These are phyloP conservation scores for Saccopteryx bilineata DNA, from an alignment of 2,113 vertebrate species.

Conservation along the genomic window DNA sequence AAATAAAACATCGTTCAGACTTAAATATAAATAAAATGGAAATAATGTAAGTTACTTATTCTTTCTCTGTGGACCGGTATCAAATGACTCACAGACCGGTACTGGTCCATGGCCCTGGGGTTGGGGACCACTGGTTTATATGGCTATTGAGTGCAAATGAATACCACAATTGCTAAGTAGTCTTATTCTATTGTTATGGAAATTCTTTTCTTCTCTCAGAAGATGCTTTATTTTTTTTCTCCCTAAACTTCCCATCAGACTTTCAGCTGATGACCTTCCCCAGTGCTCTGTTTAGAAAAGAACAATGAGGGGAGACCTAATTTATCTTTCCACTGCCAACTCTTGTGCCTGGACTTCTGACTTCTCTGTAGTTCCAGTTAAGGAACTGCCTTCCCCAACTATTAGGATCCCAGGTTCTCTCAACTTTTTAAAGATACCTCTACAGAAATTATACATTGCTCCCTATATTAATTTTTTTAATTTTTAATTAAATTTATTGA, in stretches of 20 bases:
- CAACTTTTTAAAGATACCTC: not conserved
- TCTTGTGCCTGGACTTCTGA: fast-evolving
- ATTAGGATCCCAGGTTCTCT: not conserved
- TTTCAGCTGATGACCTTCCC: not conserved
- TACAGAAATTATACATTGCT: not conserved
- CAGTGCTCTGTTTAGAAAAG: not conserved
- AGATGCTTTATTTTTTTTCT: not conserved
- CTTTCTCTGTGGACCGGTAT: too few relatives aligned
- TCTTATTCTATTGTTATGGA: not conserved
- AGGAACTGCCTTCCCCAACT: not conserved
- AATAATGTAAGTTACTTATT: too few relatives aligned
- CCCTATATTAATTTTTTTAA: not conserved
- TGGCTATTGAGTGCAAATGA: not conserved
- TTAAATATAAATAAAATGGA: too few relatives aligned
- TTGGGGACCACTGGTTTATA: too few relatives aligned
- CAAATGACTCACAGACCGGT: too few relatives aligned
- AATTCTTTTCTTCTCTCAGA: not conserved
- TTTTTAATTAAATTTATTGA: not conserved
- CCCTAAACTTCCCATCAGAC: not conserved
- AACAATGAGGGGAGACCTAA: too few relatives aligned
- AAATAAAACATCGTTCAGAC: too few relatives aligned
- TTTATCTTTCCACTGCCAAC: not conserved
- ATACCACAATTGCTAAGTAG: not conserved
- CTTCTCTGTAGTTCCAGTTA: not conserved
- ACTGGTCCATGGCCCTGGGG: too few relatives aligned